Conservation (phyloP, 2,113 vertebrate species). For the Gulo gulo region DNA sequence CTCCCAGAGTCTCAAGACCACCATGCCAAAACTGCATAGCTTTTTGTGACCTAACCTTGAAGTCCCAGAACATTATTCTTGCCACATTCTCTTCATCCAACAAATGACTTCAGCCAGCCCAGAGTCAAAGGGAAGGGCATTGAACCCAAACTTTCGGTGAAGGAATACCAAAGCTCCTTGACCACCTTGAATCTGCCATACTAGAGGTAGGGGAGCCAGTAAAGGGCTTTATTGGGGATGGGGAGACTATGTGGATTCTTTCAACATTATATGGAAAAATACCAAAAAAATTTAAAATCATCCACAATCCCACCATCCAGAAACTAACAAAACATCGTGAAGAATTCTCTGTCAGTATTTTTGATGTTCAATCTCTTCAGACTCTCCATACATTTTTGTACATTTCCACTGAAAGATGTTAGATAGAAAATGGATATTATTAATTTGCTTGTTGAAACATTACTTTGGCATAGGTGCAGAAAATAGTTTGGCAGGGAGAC, state of each 20-base stretch:
- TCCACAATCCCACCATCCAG: not conserved
- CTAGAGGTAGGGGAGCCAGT: not conserved
- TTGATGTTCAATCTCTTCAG: not conserved
- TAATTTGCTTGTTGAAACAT: not conserved
- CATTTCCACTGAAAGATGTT: not conserved
- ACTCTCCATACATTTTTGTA: not conserved
- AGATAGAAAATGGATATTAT: not conserved
- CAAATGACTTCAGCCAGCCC: not conserved
- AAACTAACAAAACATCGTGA: not conserved
- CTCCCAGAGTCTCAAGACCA: not conserved
- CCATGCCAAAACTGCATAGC: not conserved
- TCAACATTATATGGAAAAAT: not conserved
- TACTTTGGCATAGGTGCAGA: not conserved
- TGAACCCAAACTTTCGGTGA: not conserved
- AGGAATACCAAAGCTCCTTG: not conserved
- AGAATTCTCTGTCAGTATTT: not conserved
- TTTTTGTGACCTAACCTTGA: not conserved
- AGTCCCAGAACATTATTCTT: not conserved
- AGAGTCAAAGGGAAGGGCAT: not conserved
- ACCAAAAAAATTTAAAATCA: not conserved
- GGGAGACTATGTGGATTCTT: not conserved
- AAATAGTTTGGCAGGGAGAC: not conserved
- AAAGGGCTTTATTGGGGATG: not conserved
- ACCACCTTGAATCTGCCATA: not conserved
- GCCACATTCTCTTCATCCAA: not conserved